Percentiles rank a stretch among this genome's conserved stretches.
Evolutionary conservation across 1,140 invertebrate genomes (phyloP).

Genomic region (Drosophila sproati): DNA sequence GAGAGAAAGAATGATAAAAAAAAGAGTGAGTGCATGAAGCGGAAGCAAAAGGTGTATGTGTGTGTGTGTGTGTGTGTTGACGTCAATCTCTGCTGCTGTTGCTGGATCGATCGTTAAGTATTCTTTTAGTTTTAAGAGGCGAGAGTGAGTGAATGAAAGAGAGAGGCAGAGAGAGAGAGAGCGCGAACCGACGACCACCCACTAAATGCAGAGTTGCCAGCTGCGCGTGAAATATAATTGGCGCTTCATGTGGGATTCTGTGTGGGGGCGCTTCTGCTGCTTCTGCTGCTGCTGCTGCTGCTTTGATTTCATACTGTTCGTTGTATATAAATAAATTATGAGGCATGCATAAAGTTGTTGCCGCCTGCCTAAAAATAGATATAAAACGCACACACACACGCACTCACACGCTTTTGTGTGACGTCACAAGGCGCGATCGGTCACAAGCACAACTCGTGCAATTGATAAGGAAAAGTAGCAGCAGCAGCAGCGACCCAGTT

Average conservation of each 20-base stretch:
- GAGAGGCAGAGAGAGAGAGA: neutral
- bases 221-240: conserved; percentile 47
- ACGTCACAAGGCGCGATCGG: conserved; percentile 52
- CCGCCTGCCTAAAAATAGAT: conserved; percentile 64
- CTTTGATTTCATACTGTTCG: conserved; percentile 40
- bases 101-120: conserved; percentile 27
- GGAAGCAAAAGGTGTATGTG: conserved; percentile 23
- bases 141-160: neutral
- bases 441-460: conserved; percentile 52
- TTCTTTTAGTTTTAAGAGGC: conserved; percentile 30
- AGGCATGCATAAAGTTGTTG: conserved; percentile 62
- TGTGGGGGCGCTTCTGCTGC: conserved; percentile 21
- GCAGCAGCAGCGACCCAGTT: neutral
- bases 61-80: conserved; percentile 23
- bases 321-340: conserved; percentile 76
- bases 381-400: conserved; percentile 6
- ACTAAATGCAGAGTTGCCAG: conserved; percentile 50
- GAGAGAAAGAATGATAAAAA: conserved; percentile 5
- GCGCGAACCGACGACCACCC: conserved; percentile 27
- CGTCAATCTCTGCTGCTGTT: conserved; percentile 30
- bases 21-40: conserved; percentile 16
- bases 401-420: conserved; percentile 26
- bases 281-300: conserved; percentile 5
- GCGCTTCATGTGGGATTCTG: conserved; percentile 35
- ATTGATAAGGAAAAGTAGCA: conserved; percentile 35